Base-by-base conservation (phyloP, 2,113 vertebrate genomes). In the Piaya cayana region DNA sequence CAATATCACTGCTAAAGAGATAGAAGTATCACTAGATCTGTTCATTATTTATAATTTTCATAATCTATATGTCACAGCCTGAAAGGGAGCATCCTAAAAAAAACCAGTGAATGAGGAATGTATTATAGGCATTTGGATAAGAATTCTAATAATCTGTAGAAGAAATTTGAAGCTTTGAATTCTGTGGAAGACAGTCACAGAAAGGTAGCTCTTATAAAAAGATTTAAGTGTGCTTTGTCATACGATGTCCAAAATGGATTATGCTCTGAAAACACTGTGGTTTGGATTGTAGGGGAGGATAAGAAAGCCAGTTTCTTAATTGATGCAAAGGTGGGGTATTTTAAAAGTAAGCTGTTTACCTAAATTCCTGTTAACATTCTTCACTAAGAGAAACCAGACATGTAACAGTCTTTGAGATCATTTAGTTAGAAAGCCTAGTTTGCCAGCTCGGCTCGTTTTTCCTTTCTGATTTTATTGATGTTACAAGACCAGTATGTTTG, bases 311-410 rank as follows among this genome's bases (percentile, higher is more conserved):
- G 34, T 85, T 90, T 29, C 58, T 75, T 70, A 50, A 26, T 2
- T 50, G 56, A 27, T 75, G 47, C 42, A 14, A 43, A 49, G 22
- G 22, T 65, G 12, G 27, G 21, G 11, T 77, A 0, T 32, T 84
- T 78, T 30, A 70, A 43, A 81, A 58, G 80, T 37, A 81, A 91
- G n/a, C 16, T 25, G 9, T 18, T 5, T 88, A 42, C 34, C 26
- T 42, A 34, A n/a, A 47, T 78, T 26, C 85, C 32, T 5, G 0
- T 52, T 91, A 67, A 43, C 45, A 42, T 74, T 42, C 34, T 62
- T 65, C 3, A 4, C 55, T 34, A 3, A 4, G 0, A 5, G 68
- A 81, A 77, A 14, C 11, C 1, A 4, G 43, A 9, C 25, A 4
- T 25, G 0, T 11, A 62, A 9, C 25, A n/a, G 56, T 23, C 49